phyloP scores from a whole-genome alignment of 2,113 vertebrate genomes.

The Petroica traversi region DNA sequence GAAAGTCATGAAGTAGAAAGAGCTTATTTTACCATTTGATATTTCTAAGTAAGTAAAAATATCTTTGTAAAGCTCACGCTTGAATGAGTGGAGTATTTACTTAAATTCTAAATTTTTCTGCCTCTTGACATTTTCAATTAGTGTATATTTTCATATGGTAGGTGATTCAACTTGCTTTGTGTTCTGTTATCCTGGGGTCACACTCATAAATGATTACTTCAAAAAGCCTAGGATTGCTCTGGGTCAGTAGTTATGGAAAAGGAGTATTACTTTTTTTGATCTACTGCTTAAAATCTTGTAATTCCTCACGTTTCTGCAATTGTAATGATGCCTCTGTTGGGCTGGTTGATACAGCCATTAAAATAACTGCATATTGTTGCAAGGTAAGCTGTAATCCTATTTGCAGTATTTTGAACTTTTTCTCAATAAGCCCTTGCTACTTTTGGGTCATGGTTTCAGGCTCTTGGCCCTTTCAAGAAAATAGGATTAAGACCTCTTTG shows the following conservation, averaged over 20 bases:
- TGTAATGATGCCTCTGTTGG: neutral
- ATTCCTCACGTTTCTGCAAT: neutral
- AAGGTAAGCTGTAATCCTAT: conserved; percentile 8
- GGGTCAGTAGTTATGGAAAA: neutral
- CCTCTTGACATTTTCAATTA: neutral
- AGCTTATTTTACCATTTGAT: neutral
- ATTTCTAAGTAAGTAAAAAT: neutral
- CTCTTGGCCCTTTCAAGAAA: neutral
- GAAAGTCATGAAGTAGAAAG: neutral
- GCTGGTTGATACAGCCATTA: neutral
- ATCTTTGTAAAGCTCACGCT: neutral
- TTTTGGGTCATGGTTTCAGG: neutral
- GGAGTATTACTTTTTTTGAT: neutral
- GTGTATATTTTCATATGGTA: neutral
- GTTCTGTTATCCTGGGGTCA: neutral
- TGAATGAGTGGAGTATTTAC: neutral
- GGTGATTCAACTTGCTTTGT: neutral
- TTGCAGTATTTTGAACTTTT: neutral
- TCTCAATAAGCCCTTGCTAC: neutral
- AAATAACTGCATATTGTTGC: neutral
- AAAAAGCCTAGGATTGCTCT: neutral
- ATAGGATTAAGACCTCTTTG: neutral
- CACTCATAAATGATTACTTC: neutral
- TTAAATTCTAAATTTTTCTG: neutral
- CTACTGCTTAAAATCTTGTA: neutral